A percentile compares a stretch with the other conserved stretches of the same genome.
Conservation (phyloP, 2,888 invertebrate species). For the Acleris laterana region DNA sequence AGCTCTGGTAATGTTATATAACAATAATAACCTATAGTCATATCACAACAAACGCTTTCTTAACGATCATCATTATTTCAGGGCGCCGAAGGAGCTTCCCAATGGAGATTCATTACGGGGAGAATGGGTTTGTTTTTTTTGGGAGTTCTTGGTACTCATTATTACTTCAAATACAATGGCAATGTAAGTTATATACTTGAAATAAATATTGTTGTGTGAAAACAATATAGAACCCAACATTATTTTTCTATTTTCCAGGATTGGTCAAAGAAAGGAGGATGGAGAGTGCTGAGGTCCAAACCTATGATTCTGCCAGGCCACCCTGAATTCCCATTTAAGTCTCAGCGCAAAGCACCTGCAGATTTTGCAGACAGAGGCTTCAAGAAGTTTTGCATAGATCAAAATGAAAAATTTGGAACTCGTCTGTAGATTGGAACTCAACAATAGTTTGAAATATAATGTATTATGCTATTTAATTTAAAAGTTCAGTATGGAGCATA, state of each 20-base stretch:
- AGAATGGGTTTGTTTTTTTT: constrained; percentile 82
- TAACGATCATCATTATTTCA: constrained; percentile 56
- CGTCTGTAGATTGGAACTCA: background rate
- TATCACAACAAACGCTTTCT: constrained; percentile 3
- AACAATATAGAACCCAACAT: too few relatives aligned
- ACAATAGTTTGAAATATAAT: background rate
- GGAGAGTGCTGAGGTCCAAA: constrained; percentile 86
- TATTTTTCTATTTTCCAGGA: constrained; percentile 75
- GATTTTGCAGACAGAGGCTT: constrained; percentile 91
- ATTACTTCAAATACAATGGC: constrained; percentile 92
- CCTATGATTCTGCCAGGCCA: constrained; percentile 87
- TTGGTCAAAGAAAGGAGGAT: constrained; percentile 91
- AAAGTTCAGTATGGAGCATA: constrained; percentile 15
- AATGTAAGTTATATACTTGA: constrained; percentile 84
- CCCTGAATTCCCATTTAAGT: constrained; percentile 86
- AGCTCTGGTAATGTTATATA: constrained; percentile 85
- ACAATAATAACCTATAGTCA: constrained; percentile 45
- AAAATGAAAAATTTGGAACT: constrained; percentile 10
- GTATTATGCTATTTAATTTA: constrained; percentile 17
- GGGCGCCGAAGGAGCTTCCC: constrained; percentile 84
- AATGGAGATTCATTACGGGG: constrained; percentile 86
- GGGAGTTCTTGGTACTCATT: constrained; percentile 83
- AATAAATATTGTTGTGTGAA: background rate
- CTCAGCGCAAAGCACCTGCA: constrained; percentile 81
- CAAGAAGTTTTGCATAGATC: constrained; percentile 81